Evolutionary conservation across 2,113 vertebrate species (phyloP), one percentile per base, ranked within the genome.

Genomic region (Takifugu bimaculatus): DNA sequence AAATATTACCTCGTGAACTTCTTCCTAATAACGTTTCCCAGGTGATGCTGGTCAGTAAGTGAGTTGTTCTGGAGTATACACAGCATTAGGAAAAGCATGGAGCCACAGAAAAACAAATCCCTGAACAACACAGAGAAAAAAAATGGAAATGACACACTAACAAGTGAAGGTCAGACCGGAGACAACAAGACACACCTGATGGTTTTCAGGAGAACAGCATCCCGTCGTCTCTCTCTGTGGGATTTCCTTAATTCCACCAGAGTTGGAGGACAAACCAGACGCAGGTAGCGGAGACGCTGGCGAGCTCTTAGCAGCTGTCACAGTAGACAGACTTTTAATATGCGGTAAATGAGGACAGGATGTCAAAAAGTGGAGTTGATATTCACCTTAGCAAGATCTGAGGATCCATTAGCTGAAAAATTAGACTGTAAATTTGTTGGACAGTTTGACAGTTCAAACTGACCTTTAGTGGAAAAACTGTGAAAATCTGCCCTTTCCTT

Each of bases 271-370:
- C 55, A 74, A 0, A 85, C 84, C 13, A 91, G 68, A 43, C 80
- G 88, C 35, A 93, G 87, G 62, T 75, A 86, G 0, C 91, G 90
- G 4, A 83, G 80, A 68, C 81, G 88, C 35, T 66, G 90, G 20
- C 92, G 88, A 35, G 85, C 82, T 32, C 63, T 79, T 15, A 94
- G 63, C 26, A 88, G 79, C 93, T 93, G 81, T 25, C 20, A 62
- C 49, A 79, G 26, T 14, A 80, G 32, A 70, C 11, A 28, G 6
- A 9, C 57, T 4, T 47, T 26, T 1, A 9, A n/a, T n/a, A 44
- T 12, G 35, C 1, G 45, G 3, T 0, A 35, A 1, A 39, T 13
- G 2, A 42, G 15, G 63, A 54, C 0, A 50, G 13, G 14, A 53
- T 42, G 4, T 9, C 52, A 51, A 14, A 14, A 3, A 60, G 26